Evolutionary conservation across 2,797 vertebrate genomes (phyloP).

Genomic region (Molossus molossus): DNA sequence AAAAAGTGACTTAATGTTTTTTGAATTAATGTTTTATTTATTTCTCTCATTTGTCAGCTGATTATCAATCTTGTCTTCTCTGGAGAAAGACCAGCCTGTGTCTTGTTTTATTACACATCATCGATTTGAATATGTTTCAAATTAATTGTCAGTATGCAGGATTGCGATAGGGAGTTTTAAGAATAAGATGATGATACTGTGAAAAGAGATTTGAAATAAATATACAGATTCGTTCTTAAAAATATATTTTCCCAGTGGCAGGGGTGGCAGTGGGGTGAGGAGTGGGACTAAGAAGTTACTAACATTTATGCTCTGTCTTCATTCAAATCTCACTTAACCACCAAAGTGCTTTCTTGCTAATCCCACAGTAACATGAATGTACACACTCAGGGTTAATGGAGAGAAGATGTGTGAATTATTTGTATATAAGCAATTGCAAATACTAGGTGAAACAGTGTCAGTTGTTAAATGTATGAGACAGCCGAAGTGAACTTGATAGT

Average conservation of each 20-base stretch:
- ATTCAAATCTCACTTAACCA: neutral
- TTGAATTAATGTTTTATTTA: neutral
- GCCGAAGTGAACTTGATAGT: neutral
- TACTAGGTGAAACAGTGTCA: neutral
- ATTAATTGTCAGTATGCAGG: neutral
- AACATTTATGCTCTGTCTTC: neutral
- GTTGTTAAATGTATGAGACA: neutral
- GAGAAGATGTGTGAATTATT: neutral
- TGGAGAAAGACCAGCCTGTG: neutral
- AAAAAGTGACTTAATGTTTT: constrained; percentile 20
- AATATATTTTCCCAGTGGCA: neutral
- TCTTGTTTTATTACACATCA: neutral
- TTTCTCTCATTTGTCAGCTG: constrained; percentile 26
- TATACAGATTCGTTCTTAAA: neutral
- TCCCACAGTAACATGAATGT: neutral
- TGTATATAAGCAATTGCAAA: neutral
- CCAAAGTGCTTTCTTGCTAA: neutral
- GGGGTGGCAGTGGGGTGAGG: no score
- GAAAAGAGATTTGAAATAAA: constrained; percentile 56
- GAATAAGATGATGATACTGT: neutral
- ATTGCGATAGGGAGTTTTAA: neutral
- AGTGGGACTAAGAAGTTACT: neutral
- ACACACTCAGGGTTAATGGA: neutral
- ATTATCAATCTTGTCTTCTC: constrained; percentile 4
- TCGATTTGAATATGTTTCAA: constrained; percentile 4